Percentiles rank a stretch among this genome's conserved stretches.
Evolutionary conservation across 1,140 invertebrate genomes (phyloP).

Genomic region (Limonius californicus): DNA sequence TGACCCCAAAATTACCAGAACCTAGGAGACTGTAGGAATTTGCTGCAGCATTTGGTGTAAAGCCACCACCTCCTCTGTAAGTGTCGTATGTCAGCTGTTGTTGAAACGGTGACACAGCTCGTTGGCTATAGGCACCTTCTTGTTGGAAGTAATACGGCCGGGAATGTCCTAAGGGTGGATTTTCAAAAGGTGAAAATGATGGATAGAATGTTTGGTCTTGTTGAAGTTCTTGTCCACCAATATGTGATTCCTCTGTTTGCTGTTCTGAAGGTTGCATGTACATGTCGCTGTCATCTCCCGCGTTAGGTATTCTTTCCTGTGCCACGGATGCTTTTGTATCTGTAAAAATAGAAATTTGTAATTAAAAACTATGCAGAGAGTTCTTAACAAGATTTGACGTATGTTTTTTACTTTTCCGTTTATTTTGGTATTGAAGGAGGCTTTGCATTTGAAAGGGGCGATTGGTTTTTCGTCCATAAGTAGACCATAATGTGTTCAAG

Average conservation of each 20-base stretch:
- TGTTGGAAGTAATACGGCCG: constrained; percentile 36
- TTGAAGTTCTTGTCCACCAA: neutral
- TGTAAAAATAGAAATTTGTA: constrained; percentile 5
- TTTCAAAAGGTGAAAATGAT: constrained; percentile 37
- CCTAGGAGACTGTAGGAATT: constrained; percentile 55
- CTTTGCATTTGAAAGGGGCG: too few relatives aligned
- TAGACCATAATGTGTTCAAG: too few relatives aligned
- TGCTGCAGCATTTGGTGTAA: constrained; percentile 29
- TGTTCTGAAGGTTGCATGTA: neutral
- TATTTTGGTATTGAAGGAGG: too few relatives aligned
- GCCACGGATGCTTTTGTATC: neutral
- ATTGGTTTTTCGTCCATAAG: too few relatives aligned
- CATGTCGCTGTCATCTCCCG: neutral
- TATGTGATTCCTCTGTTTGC: neutral
- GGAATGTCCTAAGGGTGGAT: constrained; percentile 42
- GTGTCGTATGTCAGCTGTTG: constrained; percentile 31
- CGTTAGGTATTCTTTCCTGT: neutral
- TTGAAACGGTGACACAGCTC: constrained; percentile 36
- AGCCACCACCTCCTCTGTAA: constrained; percentile 3
- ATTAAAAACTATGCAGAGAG: too few relatives aligned
- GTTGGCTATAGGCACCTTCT: constrained; percentile 43
- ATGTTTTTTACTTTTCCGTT: too few relatives aligned
- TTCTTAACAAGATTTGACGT: too few relatives aligned
- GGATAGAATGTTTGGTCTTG: constrained; percentile 37
- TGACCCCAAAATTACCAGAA: constrained; percentile 85